These are phyloP conservation scores for Archips crataeganus DNA, from an alignment of 2,888 invertebrate species.

Conservation along the genomic window DNA sequence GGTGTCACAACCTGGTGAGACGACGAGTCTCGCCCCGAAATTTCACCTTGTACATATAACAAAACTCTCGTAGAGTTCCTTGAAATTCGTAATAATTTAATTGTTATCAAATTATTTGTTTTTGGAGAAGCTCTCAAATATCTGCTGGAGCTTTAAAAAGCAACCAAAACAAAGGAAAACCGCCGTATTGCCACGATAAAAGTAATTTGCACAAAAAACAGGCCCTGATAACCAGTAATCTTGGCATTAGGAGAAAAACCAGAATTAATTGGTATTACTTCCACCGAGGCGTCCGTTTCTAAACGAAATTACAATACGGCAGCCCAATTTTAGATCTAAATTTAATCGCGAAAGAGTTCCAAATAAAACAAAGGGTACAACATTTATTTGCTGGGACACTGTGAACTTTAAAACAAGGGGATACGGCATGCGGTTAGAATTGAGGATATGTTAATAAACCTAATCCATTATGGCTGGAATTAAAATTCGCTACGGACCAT, in stretches of 20 bases:
- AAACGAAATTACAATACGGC: constrained; percentile 22
- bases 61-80: neutral
- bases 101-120: neutral
- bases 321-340: constrained; percentile 6
- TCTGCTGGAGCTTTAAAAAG: neutral
- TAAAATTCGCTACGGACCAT: constrained; percentile 24
- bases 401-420: neutral
- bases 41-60: no score
- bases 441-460: constrained; percentile 24
- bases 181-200: neutral
- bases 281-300: neutral
- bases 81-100: neutral
- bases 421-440: constrained; percentile 2
- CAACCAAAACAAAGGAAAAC: neutral
- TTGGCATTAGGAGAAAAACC: constrained; percentile 24
- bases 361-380: constrained; percentile 1
- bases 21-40: no score
- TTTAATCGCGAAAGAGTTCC: neutral
- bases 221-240: constrained; percentile 30
- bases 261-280: constrained; percentile 23
- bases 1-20: no score
- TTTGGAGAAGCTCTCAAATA: neutral
- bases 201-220: constrained; percentile 26
- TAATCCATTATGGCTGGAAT: constrained; percentile 37
- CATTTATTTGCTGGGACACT: neutral